These are phyloP conservation scores for Rhizoglyphus robini DNA, from an alignment of 1,140 invertebrate genomes.

Conservation along the genomic window DNA sequence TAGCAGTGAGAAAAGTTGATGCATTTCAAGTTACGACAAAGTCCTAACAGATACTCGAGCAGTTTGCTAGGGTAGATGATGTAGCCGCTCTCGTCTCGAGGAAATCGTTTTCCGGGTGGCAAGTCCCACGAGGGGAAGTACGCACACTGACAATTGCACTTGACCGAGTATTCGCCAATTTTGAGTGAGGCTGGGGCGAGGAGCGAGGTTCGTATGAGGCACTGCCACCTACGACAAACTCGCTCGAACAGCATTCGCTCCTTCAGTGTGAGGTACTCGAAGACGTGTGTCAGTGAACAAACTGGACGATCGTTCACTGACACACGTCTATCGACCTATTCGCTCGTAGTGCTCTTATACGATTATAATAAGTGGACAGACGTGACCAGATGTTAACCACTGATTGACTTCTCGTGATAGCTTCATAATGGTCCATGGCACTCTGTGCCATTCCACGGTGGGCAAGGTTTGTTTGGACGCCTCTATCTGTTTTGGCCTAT, in stretches of 20 bases:
- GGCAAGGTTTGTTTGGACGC: too few relatives aligned
- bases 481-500: too few relatives aligned
- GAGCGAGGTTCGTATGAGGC: background rate
- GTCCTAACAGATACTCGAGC: background rate
- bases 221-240: slow-evolving; percentile 15
- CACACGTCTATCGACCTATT: too few relatives aligned
- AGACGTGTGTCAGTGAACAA: background rate
- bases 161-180: slow-evolving; percentile 17
- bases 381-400: too few relatives aligned
- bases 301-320: slow-evolving; percentile 14
- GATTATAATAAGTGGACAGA: too few relatives aligned
- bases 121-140: slow-evolving; percentile 3
- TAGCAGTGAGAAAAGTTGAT: slow-evolving; percentile 19
- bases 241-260: background rate
- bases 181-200: slow-evolving; percentile 4
- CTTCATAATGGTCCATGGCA: too few relatives aligned
- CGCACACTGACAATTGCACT: slow-evolving; percentile 16
- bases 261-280: background rate
- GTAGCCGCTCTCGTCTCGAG: slow-evolving; percentile 5
- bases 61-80: slow-evolving; percentile 8
- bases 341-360: too few relatives aligned
- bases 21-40: slow-evolving; percentile 11
- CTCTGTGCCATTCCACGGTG: too few relatives aligned
- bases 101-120: background rate
- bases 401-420: too few relatives aligned